Conservation (phyloP, 2,888 invertebrate species). For the Colletes collaris region DNA sequence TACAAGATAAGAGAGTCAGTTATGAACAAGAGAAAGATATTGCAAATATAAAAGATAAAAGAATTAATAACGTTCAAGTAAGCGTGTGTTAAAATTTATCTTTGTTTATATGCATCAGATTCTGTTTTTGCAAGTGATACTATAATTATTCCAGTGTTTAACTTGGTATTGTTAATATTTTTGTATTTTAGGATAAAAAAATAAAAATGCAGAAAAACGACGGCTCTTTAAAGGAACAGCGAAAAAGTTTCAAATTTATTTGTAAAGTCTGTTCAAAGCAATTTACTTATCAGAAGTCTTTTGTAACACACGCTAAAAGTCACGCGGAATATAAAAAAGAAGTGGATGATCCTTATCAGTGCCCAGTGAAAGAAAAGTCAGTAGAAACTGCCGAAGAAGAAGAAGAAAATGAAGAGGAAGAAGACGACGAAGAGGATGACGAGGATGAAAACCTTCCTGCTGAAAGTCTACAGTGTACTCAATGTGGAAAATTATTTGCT, state of each 20-base stretch:
- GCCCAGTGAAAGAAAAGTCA: constrained; percentile 34
- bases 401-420: constrained; percentile 63
- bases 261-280: constrained; percentile 77
- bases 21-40: constrained; percentile 24
- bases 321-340: constrained; percentile 72
- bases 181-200: constrained; percentile 41
- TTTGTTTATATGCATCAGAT: not conserved
- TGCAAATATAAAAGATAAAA: constrained; percentile 32
- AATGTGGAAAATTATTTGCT: constrained; percentile 78
- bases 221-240: constrained; percentile 42
- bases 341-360: constrained; percentile 32
- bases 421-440: constrained; percentile 58
- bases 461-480: constrained; percentile 77
- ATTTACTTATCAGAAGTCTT: constrained; percentile 78
- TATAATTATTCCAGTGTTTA: not conserved
- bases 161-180: not conserved
- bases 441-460: constrained; percentile 69
- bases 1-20: constrained; percentile 36
- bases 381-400: constrained; percentile 57
- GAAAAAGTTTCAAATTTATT: constrained; percentile 68
- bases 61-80: constrained; percentile 37
- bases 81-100: not conserved
- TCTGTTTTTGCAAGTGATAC: too few relatives aligned
- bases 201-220: constrained; percentile 46
- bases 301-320: constrained; percentile 74